A percentile compares a stretch with the other conserved stretches of the same genome.
These are phyloP conservation scores for Zonitis immaculata DNA, from an alignment of 2,888 invertebrate genomes.

Conservation along the genomic window DNA sequence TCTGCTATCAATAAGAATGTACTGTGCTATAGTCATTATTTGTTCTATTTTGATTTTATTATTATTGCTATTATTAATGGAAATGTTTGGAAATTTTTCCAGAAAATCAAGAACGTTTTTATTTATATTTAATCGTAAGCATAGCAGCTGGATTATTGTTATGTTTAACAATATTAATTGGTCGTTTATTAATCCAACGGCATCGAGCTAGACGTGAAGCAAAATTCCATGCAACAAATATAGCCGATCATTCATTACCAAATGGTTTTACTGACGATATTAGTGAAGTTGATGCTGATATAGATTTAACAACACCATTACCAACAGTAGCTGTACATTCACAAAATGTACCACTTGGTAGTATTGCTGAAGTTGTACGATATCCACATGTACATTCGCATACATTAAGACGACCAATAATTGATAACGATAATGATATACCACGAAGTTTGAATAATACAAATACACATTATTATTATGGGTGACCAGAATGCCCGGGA, in stretches of 20 bases:
- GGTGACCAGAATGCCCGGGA: slow-evolving; percentile 58
- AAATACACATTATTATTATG: slow-evolving; percentile 69
- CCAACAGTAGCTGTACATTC: slow-evolving; percentile 56
- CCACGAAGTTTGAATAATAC: slow-evolving; percentile 62
- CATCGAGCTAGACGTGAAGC: slow-evolving; percentile 59
- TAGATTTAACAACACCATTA: slow-evolving; percentile 67
- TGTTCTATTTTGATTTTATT: too few relatives aligned
- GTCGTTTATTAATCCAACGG: slow-evolving; percentile 65
- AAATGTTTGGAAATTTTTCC: slow-evolving; percentile 27
- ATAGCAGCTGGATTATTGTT: slow-evolving; percentile 67
- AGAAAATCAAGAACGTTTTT: slow-evolving; percentile 76
- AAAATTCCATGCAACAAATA: slow-evolving; percentile 64
- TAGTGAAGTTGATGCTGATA: slow-evolving; percentile 78
- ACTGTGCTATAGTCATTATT: not conserved
- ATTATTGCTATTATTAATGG: slow-evolving; percentile 26
- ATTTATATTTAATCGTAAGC: slow-evolving; percentile 77
- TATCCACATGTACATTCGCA: slow-evolving; percentile 42
- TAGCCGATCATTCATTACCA: slow-evolving; percentile 71
- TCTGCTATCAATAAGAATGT: not conserved
- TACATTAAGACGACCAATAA: slow-evolving; percentile 43
- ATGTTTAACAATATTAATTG: slow-evolving; percentile 66
- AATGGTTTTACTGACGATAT: slow-evolving; percentile 83
- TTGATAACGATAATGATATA: slow-evolving; percentile 52
- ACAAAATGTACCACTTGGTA: slow-evolving; percentile 39
- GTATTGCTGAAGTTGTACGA: slow-evolving; percentile 44